Evolutionary conservation across 2,113 vertebrate species (phyloP).

Genomic region (Procavia capensis): DNA sequence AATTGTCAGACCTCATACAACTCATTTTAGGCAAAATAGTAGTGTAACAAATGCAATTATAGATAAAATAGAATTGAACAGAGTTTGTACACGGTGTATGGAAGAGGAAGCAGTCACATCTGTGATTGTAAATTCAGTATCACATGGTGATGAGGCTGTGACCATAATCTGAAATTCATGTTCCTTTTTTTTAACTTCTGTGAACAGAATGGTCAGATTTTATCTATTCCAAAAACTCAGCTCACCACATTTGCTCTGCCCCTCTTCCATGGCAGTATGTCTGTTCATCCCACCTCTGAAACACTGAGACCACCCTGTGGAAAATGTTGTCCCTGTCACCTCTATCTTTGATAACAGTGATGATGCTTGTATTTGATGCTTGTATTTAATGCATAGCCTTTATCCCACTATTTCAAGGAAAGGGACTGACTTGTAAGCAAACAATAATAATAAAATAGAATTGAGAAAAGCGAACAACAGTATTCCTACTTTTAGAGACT

Average conservation of each 20-base stretch:
- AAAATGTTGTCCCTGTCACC: neutral
- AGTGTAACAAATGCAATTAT: neutral
- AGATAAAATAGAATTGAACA: neutral
- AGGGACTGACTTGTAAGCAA: conserved; percentile 9
- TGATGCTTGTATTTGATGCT: neutral
- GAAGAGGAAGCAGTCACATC: neutral
- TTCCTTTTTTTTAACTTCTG: neutral
- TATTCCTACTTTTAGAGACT: neutral
- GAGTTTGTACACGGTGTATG: neutral
- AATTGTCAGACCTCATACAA: too few species aligned
- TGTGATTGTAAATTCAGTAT: neutral
- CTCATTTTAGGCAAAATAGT: neutral
- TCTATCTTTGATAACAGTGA: neutral
- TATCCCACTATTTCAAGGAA: neutral
- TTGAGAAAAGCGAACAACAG: neutral
- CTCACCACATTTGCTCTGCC: neutral
- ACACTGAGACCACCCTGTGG: too few species aligned
- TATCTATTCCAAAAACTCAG: neutral
- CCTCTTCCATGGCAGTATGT: neutral
- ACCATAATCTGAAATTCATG: neutral
- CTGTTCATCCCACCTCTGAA: neutral
- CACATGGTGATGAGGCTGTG: neutral
- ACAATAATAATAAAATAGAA: conserved; percentile 28
- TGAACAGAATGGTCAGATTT: neutral
- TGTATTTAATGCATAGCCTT: neutral